These are phyloP conservation scores for Seira musarum DNA, from an alignment of 2,888 invertebrate genomes.

Conservation along the genomic window DNA sequence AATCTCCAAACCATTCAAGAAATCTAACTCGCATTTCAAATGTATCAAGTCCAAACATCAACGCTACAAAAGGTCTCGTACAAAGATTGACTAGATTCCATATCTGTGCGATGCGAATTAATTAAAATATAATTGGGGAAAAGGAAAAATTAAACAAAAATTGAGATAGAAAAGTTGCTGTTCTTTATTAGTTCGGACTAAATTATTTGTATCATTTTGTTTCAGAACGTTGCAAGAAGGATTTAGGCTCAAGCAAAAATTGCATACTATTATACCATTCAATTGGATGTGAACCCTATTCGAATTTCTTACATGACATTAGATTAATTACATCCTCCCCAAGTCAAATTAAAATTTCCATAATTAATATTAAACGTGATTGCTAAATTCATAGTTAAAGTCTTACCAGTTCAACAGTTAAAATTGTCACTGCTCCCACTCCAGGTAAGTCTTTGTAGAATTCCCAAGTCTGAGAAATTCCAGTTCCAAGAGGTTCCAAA, in stretches of 20 bases:
- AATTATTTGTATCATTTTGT: no score
- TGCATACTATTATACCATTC: no score
- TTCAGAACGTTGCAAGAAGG: no score
- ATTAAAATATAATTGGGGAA: not conserved
- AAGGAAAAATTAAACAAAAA: not conserved
- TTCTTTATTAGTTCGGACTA: no score
- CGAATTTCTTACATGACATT: no score
- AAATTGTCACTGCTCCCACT: slow-evolving; percentile 45
- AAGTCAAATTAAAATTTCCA: no score
- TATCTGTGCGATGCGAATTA: slow-evolving; percentile 40
- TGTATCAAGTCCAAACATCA: slow-evolving; percentile 41
- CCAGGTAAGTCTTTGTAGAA: slow-evolving; percentile 61
- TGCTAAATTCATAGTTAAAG: not conserved
- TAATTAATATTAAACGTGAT: slow-evolving; percentile 7
- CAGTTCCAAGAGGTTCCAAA: slow-evolving; percentile 56
- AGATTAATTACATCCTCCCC: no score
- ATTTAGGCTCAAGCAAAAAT: no score
- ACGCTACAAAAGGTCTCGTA: slow-evolving; percentile 33
- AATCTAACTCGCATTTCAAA: slow-evolving; percentile 15
- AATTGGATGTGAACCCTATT: no score
- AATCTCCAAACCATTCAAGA: slow-evolving; percentile 16
- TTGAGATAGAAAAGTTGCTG: no score
- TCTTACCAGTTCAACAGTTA: slow-evolving; percentile 55
- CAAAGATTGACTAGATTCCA: slow-evolving; percentile 56
- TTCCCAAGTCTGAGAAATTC: slow-evolving; percentile 45